These are phyloP conservation scores for Rhinatrema bivittatum DNA, from an alignment of 2,797 vertebrate genomes.

Conservation along the genomic window DNA sequence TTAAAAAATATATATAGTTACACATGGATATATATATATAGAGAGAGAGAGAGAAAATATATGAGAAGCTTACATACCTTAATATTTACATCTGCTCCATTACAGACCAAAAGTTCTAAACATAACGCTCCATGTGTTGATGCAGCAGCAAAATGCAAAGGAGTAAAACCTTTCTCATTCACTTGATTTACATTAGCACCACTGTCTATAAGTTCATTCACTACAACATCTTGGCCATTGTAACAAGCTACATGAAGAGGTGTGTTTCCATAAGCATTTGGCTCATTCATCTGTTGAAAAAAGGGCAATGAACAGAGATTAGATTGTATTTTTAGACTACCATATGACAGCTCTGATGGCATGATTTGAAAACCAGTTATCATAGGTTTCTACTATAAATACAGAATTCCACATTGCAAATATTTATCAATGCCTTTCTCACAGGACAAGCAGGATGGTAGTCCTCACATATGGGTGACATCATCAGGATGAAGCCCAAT, in stretches of 20 bases:
- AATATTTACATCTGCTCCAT: constrained; percentile 89
- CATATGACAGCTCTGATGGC: no score
- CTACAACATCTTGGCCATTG: constrained; percentile 95
- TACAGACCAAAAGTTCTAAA: constrained; percentile 89
- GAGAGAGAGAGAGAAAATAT: no score
- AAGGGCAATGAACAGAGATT: constrained; percentile 1
- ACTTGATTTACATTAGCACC: constrained; percentile 93
- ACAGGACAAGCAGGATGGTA: no score
- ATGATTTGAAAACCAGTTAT: no score
- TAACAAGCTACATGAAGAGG: constrained; percentile 94
- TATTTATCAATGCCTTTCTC: no score
- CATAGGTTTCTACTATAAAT: no score
- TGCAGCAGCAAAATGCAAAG: constrained; percentile 91
- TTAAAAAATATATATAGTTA: no score
- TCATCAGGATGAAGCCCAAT: no score
- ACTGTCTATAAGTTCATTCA: constrained; percentile 91
- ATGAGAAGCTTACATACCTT: constrained; percentile 75
- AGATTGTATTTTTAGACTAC: no score
- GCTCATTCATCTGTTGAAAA: constrained; percentile 83
- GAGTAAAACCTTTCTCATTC: constrained; percentile 90
- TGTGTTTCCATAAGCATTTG: constrained; percentile 92
- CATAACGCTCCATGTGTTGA: constrained; percentile 92
- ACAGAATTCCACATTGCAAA: constrained; percentile 1
- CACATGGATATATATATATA: no score
- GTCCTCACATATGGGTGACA: no score